Base-by-base conservation (phyloP, 2,888 invertebrate species). In the Lumbricus terrestris region DNA sequence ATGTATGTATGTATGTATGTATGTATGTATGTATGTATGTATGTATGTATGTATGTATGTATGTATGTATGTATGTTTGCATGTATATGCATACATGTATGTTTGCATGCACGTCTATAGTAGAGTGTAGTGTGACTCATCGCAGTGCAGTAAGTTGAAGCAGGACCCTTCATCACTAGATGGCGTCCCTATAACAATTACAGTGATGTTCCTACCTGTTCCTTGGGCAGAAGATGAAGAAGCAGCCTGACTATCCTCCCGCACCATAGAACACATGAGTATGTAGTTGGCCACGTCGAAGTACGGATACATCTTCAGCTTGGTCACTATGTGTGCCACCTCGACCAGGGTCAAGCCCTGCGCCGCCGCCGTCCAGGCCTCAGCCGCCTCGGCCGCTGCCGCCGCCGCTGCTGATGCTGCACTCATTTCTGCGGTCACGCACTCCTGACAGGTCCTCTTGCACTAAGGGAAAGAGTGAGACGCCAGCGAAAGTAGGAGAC, bases 231-330 rank as follows among this genome's bases (percentile, higher is more conserved):
- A 69, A 29, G 69, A 0, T 69, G 69, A 69, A n/a, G 69, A n/a
- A 35, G 85, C 37, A 20, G 85, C 85, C 35, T 34, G 85, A 37
- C 85, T 85, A 92, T 99, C 99, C 95, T 99, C 99, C 94, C 98
- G 96, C 93, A 99, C 98, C 94, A 97, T 97, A 93, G 99, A 96
- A 94, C 98, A 98, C 96, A 98, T 98, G 93, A 99, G 96, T 94
- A 98, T 96, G 95, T 98, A 98, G 96, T 99, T 98, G 93, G 99
- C 99, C 94, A 99, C 97, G 95, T 99, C 99, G 96, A 99, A 99
- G 96, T 98, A 99, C 90, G 99, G 99, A 95, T 97, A 99, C 99
- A 99, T 99, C 96, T 99, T 98, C 93, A 99, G 96, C 96, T 99
- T 98, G 93, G 98, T 98, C 96, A 99, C 98, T 96, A 98, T 98